These are phyloP conservation scores for Hydrolagus colliei DNA, from an alignment of 2,797 vertebrate genomes.

Conservation along the genomic window DNA sequence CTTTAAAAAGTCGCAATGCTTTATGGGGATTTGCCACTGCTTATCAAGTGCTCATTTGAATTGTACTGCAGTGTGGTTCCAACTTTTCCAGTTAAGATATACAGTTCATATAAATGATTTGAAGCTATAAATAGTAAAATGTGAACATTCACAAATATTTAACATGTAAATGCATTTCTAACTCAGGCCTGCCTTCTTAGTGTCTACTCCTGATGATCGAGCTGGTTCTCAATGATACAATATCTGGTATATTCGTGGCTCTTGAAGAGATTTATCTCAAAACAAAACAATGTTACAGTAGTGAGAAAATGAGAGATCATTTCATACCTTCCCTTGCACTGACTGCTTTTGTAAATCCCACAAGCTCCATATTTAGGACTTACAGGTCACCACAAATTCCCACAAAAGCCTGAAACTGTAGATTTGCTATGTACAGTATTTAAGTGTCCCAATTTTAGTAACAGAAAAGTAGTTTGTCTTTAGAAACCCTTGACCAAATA, in stretches of 20 bases:
- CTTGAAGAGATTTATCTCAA: not conserved
- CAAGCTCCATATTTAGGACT: not conserved
- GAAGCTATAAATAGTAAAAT: slow-evolving; percentile 4
- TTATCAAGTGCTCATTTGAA: slow-evolving; percentile 17
- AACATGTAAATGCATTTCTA: slow-evolving; percentile 17
- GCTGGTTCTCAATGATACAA: not conserved
- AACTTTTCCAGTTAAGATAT: not conserved
- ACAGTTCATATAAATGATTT: slow-evolving; percentile 20
- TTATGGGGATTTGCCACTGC: slow-evolving; percentile 11
- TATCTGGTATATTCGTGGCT: not conserved
- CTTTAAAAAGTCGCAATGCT: slow-evolving; percentile 27
- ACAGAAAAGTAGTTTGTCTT: not conserved
- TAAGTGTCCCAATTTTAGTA: not conserved
- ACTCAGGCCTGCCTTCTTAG: slow-evolving; percentile 1
- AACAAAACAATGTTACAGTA: not conserved
- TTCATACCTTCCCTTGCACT: not conserved
- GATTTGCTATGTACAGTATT: not conserved
- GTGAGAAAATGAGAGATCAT: not conserved
- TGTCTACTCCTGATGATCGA: not conserved
- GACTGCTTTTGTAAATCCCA: slow-evolving; percentile 19
- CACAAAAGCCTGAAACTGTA: slow-evolving; percentile 6
- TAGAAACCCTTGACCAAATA: not conserved
- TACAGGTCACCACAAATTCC: not conserved
- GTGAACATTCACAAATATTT: slow-evolving; percentile 10
- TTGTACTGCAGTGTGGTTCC: slow-evolving; percentile 17